Conservation (phyloP, 2,113 vertebrate species). For the Acanthisitta chloris region DNA sequence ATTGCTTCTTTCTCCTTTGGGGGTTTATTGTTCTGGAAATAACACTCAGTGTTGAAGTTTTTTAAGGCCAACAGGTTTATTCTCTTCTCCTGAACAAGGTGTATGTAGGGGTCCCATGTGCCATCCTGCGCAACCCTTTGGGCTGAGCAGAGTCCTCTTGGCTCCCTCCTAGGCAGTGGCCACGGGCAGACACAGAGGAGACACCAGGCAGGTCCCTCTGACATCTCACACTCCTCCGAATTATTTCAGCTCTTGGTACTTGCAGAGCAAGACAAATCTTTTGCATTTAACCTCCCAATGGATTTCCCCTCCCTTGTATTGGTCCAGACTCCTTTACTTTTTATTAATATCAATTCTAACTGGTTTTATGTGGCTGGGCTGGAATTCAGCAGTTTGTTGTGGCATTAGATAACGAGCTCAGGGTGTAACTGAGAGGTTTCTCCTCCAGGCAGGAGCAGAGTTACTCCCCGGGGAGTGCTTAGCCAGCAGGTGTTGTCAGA, state of each 20-base stretch:
- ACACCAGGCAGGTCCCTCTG: background rate
- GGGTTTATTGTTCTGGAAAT: background rate
- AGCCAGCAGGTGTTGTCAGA: background rate
- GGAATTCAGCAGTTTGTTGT: background rate
- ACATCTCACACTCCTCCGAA: fast-evolving
- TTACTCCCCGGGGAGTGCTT: background rate
- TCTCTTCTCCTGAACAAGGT: fast-evolving
- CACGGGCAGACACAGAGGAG: fast-evolving
- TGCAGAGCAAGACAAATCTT: background rate
- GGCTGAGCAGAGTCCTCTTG: background rate
- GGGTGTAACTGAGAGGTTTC: background rate
- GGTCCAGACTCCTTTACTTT: background rate
- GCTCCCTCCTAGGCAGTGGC: background rate
- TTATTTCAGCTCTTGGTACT: background rate
- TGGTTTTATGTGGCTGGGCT: background rate
- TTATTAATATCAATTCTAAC: background rate
- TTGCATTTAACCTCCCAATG: fast-evolving
- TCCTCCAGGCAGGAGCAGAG: background rate
- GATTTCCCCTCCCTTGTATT: fast-evolving
- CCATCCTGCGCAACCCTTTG: background rate
- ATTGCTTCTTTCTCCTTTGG: background rate
- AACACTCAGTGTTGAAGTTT: background rate
- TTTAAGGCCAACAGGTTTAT: background rate
- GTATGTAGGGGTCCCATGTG: fast-evolving
- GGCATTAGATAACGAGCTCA: background rate